Evolutionary conservation across 2,797 vertebrate genomes (phyloP).

Genomic region (Gymnothorax javanicus): DNA sequence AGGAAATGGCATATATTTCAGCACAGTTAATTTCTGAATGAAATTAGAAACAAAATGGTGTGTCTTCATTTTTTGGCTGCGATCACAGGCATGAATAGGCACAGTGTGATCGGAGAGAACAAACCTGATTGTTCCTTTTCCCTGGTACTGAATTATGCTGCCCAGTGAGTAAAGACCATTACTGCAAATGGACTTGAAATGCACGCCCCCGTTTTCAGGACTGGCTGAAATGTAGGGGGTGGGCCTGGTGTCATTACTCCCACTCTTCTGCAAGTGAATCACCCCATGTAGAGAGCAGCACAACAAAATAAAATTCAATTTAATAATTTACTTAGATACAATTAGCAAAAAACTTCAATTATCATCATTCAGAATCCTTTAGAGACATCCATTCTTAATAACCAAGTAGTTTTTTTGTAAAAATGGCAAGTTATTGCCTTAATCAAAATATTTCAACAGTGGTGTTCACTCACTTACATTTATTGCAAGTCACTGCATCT

Average conservation of each 20-base stretch:
- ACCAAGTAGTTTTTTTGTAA: too few species aligned
- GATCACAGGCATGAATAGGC: slow-evolving; percentile 28
- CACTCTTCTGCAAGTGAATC: not conserved
- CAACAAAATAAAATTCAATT: slow-evolving; percentile 20
- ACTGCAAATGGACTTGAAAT: slow-evolving; percentile 37
- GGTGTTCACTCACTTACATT: too few species aligned
- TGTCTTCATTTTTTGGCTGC: slow-evolving; percentile 7
- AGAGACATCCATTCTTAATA: too few species aligned
- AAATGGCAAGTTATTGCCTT: too few species aligned
- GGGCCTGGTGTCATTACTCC: not conserved
- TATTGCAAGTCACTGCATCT: too few species aligned
- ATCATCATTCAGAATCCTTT: too few species aligned
- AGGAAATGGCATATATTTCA: slow-evolving; percentile 7
- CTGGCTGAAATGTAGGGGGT: slow-evolving; percentile 27
- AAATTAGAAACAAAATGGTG: slow-evolving; percentile 17
- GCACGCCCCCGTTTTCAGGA: slow-evolving; percentile 36
- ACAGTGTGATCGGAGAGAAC: slow-evolving; percentile 34
- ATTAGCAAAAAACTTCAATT: too few species aligned
- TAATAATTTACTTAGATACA: too few species aligned
- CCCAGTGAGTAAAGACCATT: slow-evolving; percentile 30
- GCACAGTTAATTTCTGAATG: slow-evolving; percentile 1
- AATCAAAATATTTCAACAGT: too few species aligned
- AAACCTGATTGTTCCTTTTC: slow-evolving; percentile 40
- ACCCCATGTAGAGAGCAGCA: slow-evolving; percentile 11
- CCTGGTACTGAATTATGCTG: slow-evolving; percentile 35